Base-by-base conservation (phyloP, 2,113 vertebrate species). In the Callocephalon fimbriatum region DNA sequence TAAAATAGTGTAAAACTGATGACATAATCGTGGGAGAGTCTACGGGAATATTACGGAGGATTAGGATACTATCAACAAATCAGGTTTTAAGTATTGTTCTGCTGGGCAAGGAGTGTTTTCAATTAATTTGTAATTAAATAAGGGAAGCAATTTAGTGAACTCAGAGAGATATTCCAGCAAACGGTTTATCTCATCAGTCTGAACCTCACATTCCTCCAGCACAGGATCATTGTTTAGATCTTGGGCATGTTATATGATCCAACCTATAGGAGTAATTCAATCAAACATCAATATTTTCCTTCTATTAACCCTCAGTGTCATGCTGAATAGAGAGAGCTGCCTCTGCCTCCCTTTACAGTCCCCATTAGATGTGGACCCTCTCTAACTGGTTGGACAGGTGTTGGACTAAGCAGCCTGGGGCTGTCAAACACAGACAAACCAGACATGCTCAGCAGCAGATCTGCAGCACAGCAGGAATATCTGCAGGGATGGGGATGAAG, bases 81-180 rank as follows among this genome's bases (percentile, higher is more conserved):
- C 97, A 56, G 93, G 88, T 92, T 95, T 96, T 80, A 85, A 96
- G 97, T 94, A 98, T 91, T 97, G 93, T 98, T 98, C 96, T 54
- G 73, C 97, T 96, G 83, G 94, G 81, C 68, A 86, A 96, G 89
- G 98, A 98, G 91, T 98, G 98, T 98, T 98, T 98, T 97, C 98
- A 98, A 98, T 98, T 98, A 98, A 98, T 98, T 98, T 97, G 97
- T 98, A 98, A 98, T 98, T 98, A 98, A 98, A 98, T 98, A 98
- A 98, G 97, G 98, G 98, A 98, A 98, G 98, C 96, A 98, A 98
- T 98, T 98, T 98, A 91, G 95, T 91, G 95, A 97, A 97, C 96
- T 98, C 86, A 58, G 95, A 98, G 91, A 98, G 97, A 97, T 97
- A 98, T 97, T 97, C 81, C 97, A 95, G 86, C 92, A 95, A 96